Evolutionary conservation across 2,888 invertebrate species (phyloP).

Genomic region (Holacanthella duospinosa): DNA sequence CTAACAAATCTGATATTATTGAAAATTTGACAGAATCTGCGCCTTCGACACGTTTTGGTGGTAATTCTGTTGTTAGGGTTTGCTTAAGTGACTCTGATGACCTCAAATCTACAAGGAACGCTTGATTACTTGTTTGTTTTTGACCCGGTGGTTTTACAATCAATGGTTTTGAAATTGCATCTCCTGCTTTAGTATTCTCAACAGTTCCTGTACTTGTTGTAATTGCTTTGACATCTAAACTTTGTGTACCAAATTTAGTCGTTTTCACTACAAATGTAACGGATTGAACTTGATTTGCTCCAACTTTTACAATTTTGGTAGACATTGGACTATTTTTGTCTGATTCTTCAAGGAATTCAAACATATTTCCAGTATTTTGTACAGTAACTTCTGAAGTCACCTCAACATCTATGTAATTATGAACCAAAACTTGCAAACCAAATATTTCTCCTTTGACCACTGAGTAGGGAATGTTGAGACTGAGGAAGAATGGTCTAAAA

Average conservation of each 20-base stretch:
- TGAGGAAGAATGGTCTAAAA: constrained; percentile 71
- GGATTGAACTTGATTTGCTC: constrained; percentile 5
- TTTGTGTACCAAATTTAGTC: constrained; percentile 8
- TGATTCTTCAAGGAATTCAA: constrained; percentile 6
- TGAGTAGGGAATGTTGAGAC: constrained; percentile 74
- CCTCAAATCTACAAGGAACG: background rate
- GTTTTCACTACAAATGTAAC: constrained; percentile 15
- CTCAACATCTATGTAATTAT: constrained; percentile 54
- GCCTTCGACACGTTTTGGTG: constrained; percentile 12
- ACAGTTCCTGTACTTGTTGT: background rate
- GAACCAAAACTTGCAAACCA: constrained; percentile 72
- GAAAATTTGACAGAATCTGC: constrained; percentile 14
- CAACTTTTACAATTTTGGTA: background rate
- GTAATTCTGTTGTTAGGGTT: constrained; percentile 30
- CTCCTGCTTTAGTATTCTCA: constrained; percentile 12
- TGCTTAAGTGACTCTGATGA: constrained; percentile 39
- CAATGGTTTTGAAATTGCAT: constrained; percentile 17
- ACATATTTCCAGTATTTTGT: constrained; percentile 11
- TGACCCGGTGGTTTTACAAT: constrained; percentile 19
- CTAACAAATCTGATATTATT: constrained; percentile 19
- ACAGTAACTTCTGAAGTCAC: constrained; percentile 14
- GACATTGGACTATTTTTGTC: background rate
- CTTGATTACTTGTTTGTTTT: constrained; percentile 8
- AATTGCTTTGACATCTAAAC: constrained; percentile 2
- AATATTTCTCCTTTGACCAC: constrained; percentile 81